These are phyloP conservation scores for Idaea dimidiata DNA, from an alignment of 2,888 invertebrate genomes.

Conservation along the genomic window DNA sequence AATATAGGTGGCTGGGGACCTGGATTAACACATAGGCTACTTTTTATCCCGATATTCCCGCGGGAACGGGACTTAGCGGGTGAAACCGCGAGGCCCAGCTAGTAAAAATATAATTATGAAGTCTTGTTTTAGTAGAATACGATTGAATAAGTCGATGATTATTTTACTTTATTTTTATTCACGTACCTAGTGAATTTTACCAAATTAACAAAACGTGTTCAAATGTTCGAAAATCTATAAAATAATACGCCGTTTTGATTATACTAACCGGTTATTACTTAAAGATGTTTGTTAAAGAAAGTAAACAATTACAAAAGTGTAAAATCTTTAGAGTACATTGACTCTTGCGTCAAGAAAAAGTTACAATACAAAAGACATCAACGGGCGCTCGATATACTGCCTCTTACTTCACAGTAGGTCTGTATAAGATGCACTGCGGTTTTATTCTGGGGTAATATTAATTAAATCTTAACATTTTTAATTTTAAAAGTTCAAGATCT, in stretches of 20 bases:
- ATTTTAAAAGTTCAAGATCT: not conserved
- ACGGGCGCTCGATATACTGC: slow-evolving; percentile 50
- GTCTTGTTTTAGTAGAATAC: too few relatives aligned
- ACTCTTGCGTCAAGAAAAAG: slow-evolving; percentile 29
- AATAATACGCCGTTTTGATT: not conserved
- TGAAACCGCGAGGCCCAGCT: too few relatives aligned
- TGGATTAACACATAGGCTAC: too few relatives aligned
- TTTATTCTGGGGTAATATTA: slow-evolving; percentile 4
- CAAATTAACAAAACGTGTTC: too few relatives aligned
- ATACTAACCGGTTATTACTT: not conserved
- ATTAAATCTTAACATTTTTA: not conserved
- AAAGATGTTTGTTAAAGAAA: not conserved
- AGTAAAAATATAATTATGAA: too few relatives aligned
- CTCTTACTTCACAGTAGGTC: not conserved
- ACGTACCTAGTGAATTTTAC: too few relatives aligned
- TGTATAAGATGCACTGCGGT: slow-evolving; percentile 35
- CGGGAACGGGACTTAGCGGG: too few relatives aligned
- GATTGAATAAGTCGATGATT: too few relatives aligned
- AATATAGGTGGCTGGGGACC: too few relatives aligned
- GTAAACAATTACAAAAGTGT: slow-evolving; percentile 10
- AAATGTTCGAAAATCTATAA: not conserved
- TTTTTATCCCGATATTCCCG: too few relatives aligned
- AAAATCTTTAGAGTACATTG: slow-evolving; percentile 28
- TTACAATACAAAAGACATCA: slow-evolving; percentile 71
- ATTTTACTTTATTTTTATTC: too few relatives aligned